Conservation (phyloP, 1,140 invertebrate genomes). For the Hesperophylax magnus region DNA sequence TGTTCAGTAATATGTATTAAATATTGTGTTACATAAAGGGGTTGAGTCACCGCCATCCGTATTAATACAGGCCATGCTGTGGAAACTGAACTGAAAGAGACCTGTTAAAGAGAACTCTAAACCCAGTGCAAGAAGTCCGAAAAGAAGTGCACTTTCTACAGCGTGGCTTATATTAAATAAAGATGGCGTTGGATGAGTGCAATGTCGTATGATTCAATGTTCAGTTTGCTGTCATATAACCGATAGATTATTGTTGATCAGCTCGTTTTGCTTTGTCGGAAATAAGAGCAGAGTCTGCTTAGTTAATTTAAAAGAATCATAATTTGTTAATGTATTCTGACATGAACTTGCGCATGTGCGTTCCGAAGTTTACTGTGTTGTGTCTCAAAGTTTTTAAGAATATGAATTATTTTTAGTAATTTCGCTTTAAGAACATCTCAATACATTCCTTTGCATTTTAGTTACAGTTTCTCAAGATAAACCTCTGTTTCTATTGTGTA, state of each 20-base stretch:
- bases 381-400: not conserved
- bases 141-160: no score
- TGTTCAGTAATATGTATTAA: no score
- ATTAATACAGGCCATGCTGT: no score
- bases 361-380: not conserved
- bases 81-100: no score
- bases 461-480: constrained; percentile 17
- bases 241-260: not conserved
- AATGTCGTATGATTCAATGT: no score
- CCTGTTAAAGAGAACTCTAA: no score
- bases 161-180: no score
- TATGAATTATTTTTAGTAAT: not conserved
- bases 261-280: not conserved
- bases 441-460: constrained; percentile 20
- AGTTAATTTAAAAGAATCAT: not conserved
- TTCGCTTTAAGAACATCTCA: constrained; percentile 2
- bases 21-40: no score
- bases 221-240: no score
- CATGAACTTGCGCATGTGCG: not conserved
- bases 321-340: not conserved
- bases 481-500: constrained; percentile 12
- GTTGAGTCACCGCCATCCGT: no score
- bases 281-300: not conserved
- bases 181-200: no score
- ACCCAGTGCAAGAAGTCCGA: no score